phyloP scores from a whole-genome alignment of 2,113 vertebrate species.

The Cavia porcellus region DNA sequence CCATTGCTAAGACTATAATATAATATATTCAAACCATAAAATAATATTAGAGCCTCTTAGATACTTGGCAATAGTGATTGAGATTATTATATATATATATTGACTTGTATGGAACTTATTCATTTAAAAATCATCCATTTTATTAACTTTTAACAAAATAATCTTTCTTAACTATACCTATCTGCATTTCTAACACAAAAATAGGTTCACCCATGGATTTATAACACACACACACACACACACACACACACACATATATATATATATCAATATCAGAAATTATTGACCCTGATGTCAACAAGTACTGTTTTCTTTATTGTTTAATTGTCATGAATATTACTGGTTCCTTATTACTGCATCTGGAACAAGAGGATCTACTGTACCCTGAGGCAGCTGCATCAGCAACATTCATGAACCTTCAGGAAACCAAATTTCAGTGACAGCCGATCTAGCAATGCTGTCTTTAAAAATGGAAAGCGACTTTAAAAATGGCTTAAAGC shows the following conservation, averaged over 20 bases:
- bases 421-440: conserved; percentile 78
- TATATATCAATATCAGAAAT: too few relatives aligned
- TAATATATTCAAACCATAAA: conserved; percentile 73
- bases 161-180: neutral
- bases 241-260: too few relatives aligned
- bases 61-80: neutral
- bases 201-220: neutral
- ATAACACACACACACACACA: conserved; percentile 45
- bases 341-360: conserved; percentile 80
- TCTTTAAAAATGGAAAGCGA: conserved; percentile 77
- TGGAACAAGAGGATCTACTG: conserved; percentile 61
- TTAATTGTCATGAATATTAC: conserved; percentile 67
- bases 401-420: conserved; percentile 56
- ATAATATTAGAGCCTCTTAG: conserved; percentile 41
- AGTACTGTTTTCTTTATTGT: conserved; percentile 13
- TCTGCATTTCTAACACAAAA: conserved; percentile 27
- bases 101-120: neutral
- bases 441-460: conserved; percentile 73
- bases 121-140: neutral
- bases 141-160: neutral
- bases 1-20: conserved; percentile 77
- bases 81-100: neutral
- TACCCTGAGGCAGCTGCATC: conserved; percentile 60
- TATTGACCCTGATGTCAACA: neutral
- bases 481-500: conserved; percentile 74